Evolutionary conservation across 1,140 invertebrate genomes (phyloP).

Genomic region (Callitettix versicolor): DNA sequence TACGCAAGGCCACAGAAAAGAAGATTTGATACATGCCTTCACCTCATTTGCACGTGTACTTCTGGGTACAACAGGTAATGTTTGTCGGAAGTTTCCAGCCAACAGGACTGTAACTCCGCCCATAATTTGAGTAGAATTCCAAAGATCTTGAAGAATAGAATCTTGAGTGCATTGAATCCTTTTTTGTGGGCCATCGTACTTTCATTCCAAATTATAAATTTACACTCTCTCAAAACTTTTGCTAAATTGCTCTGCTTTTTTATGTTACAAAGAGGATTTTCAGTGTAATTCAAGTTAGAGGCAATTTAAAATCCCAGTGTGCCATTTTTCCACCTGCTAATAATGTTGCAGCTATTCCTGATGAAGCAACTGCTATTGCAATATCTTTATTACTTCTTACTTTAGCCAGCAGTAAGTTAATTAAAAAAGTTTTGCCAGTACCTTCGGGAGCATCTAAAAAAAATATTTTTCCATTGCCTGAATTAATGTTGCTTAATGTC

Average conservation of each 20-base stretch:
- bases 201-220: constrained; percentile 25
- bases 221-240: constrained; percentile 21
- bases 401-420: constrained; percentile 24
- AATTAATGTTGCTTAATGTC: neutral
- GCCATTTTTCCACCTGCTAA: constrained; percentile 29
- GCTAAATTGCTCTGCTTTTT: constrained; percentile 19
- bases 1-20: neutral
- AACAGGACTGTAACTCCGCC: constrained; percentile 26
- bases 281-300: constrained; percentile 25
- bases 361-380: constrained; percentile 32
- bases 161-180: constrained; percentile 24
- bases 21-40: constrained; percentile 29
- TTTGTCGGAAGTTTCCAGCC: constrained; percentile 33
- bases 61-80: constrained; percentile 29
- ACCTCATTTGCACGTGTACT: constrained; percentile 28
- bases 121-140: constrained; percentile 20
- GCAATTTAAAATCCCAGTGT: constrained; percentile 31
- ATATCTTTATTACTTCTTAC: constrained; percentile 24
- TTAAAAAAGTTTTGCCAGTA: constrained; percentile 33
- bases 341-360: constrained; percentile 31
- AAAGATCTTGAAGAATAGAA: constrained; percentile 22
- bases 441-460: constrained; percentile 27
- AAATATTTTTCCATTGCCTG: neutral
- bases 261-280: constrained; percentile 26
- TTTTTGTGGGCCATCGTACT: constrained; percentile 28